Base-by-base conservation (phyloP, 2,113 vertebrate genomes). In the Dicaeum eximium region DNA sequence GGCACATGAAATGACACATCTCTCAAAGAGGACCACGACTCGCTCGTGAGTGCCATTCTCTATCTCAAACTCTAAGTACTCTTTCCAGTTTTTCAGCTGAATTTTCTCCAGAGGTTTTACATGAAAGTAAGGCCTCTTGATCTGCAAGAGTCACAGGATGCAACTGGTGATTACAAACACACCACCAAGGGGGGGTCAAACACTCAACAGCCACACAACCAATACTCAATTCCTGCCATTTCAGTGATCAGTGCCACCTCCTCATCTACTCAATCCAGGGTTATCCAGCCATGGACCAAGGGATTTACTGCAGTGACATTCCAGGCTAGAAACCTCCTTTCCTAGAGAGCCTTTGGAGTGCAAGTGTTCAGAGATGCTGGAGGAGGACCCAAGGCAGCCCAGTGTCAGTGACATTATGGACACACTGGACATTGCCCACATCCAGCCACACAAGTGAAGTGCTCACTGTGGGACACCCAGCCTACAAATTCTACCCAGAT, bases 41-140 rank as follows among this genome's bases (percentile, higher is more conserved):
- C 99, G 99, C 96, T 99, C 99, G 38, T 99, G 99, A 85, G 99
- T 99, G 75, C 99, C 99, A 62, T 99, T 99, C 94, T 99, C 99
- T 85, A 99, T 99, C 98, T 99, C 99, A 96, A 99, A 99, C 92
- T 99, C 99, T 98, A 99, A 98, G 97, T 99, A 99, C 97, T 99
- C 99, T 98, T 99, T 99, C 99, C 99, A 99, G 98, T 99, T 99
- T 98, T 98, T 99, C 65, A 99, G 98, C 97, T 99, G 99, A 47
- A 99, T 98, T 98, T 99, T 99, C 98, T 99, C 99, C 97, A 99
- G 95, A 91, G 99, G 98, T 97, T 99, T 99, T 80, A 99, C 99
- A 1, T 99, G 99, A 97, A 99, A 99, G 97, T 99, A 99, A 40
- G 99, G 99, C 77, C 99, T 98, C 97, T 99, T 99, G 75, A 99